Evolutionary conservation across 2,797 vertebrate genomes (phyloP).

Genomic region (Picus viridis): DNA sequence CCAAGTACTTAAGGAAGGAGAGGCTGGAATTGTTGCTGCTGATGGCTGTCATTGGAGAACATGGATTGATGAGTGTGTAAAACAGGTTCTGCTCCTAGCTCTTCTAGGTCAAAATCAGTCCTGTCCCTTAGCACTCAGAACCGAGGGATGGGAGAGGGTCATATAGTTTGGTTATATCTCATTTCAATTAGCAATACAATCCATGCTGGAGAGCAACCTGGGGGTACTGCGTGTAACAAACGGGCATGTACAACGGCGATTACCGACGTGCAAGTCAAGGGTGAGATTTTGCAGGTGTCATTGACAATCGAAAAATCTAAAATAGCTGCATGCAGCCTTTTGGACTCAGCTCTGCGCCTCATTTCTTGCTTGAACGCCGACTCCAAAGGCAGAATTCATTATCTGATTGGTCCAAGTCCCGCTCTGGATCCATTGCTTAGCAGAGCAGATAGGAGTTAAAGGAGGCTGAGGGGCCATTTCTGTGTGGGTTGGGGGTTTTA

Average conservation of each 20-base stretch:
- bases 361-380: not conserved
- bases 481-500: constrained; percentile 8
- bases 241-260: fast-evolving
- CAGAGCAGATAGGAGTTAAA: constrained; percentile 37
- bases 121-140: not conserved
- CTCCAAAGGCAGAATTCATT: constrained; percentile 22
- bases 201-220: not conserved
- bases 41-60: not conserved
- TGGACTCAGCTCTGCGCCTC: not conserved
- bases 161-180: not conserved
- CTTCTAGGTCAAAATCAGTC: not conserved
- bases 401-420: constrained; percentile 5
- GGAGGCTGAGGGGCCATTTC: constrained; percentile 11
- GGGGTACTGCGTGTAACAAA: not conserved
- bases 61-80: not conserved
- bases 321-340: not conserved
- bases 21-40: not conserved
- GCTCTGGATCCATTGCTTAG: constrained; percentile 9
- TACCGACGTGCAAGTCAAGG: not conserved
- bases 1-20: not conserved
- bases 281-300: not conserved
- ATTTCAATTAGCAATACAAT: not conserved
- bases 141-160: not conserved
- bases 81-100: not conserved
- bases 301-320: not conserved